A percentile compares a stretch with the other conserved stretches of the same genome.
phyloP scores from a whole-genome alignment of 2,797 vertebrate genomes.

The Rachycentron canadum region DNA sequence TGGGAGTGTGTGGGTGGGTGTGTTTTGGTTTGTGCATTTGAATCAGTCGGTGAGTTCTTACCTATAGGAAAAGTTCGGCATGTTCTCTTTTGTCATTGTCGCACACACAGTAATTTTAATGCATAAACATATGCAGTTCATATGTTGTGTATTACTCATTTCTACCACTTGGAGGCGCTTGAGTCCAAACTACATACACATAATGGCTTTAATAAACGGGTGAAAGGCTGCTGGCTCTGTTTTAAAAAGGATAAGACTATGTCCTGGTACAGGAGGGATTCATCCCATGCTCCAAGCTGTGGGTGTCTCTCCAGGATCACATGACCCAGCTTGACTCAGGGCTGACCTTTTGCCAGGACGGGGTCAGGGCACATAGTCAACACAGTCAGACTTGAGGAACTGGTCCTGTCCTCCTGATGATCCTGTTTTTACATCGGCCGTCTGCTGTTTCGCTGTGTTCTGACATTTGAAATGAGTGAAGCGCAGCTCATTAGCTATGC shows the following conservation, averaged over 20 bases:
- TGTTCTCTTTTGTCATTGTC: neutral
- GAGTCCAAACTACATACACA: neutral
- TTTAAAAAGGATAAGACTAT: neutral
- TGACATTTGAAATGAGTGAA: conserved; percentile 18
- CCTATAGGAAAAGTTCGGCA: neutral
- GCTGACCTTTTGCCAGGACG: neutral
- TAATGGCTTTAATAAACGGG: neutral
- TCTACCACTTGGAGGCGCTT: neutral
- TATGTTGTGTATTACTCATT: neutral
- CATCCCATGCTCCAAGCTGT: conserved; percentile 15
- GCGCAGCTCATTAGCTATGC: conserved; percentile 10
- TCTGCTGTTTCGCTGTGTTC: neutral
- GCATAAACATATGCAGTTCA: neutral
- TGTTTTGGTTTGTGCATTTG: neutral
- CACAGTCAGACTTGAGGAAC: neutral
- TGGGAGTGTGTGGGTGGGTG: conserved; percentile 13
- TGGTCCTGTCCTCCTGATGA: neutral
- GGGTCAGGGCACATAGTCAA: conserved; percentile 2
- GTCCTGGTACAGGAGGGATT: neutral
- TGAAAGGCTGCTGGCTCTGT: neutral
- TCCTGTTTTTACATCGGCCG: neutral
- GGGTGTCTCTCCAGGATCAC: neutral
- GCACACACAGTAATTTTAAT: neutral
- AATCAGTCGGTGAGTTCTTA: neutral
- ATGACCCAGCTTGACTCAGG: conserved; percentile 1